phyloP scores from a whole-genome alignment of 2,888 invertebrate genomes.

The Pherbina coryleti region DNA sequence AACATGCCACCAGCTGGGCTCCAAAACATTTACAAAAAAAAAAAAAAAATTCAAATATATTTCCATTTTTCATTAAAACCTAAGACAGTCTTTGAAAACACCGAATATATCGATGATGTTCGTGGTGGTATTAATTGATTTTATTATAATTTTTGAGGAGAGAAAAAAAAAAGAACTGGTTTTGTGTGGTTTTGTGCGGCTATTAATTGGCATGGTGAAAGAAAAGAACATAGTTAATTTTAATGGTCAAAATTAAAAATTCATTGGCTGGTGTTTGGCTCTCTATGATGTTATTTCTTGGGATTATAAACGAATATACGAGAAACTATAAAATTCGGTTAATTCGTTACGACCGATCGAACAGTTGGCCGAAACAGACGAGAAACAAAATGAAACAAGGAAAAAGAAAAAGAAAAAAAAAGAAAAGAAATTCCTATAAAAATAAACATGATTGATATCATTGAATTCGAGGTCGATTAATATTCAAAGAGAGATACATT shows the following conservation, averaged over 20 bases:
- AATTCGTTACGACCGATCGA: not conserved
- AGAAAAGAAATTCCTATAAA: not conserved
- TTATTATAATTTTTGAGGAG: slow-evolving; percentile 1
- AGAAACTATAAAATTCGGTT: not conserved
- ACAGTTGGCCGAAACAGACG: not conserved
- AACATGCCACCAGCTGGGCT: too few relatives aligned
- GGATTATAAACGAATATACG: not conserved
- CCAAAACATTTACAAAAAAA: too few relatives aligned
- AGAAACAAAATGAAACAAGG: not conserved
- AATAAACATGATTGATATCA: slow-evolving; percentile 9
- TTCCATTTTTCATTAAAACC: too few relatives aligned
- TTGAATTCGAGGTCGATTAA: slow-evolving; percentile 10
- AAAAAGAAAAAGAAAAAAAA: not conserved
- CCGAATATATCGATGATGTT: not conserved
- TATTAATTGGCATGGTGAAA: slow-evolving; percentile 35
- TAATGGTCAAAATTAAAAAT: slow-evolving; percentile 30
- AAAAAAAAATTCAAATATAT: too few relatives aligned
- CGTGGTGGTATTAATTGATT: slow-evolving; percentile 15
- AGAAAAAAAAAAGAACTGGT: slow-evolving; percentile 25
- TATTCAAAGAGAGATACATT: slow-evolving; percentile 2
- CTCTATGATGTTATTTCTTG: slow-evolving; percentile 1
- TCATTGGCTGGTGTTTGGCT: slow-evolving; percentile 33
- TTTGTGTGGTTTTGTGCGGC: slow-evolving; percentile 30
- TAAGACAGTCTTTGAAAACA: too few relatives aligned
- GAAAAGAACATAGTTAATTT: not conserved